Evolutionary conservation across 2,888 invertebrate genomes (phyloP).

Genomic region (Chalcis sispes): DNA sequence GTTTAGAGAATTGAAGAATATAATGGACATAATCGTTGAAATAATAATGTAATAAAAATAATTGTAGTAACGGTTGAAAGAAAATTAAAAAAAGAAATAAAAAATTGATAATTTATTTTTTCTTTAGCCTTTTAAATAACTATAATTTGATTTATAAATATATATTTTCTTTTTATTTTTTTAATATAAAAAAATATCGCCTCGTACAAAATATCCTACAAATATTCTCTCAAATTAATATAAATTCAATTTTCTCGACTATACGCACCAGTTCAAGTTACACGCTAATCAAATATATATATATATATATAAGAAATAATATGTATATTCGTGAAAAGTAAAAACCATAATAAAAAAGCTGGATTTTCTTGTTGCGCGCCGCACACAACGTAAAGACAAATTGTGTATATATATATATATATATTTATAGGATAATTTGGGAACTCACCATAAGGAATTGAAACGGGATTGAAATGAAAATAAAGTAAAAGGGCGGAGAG

Average conservation of each 20-base stretch:
- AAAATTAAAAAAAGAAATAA: conserved; percentile 14
- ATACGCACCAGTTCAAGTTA: conserved; percentile 20
- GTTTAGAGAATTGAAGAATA: conserved; percentile 35
- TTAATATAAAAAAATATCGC: conserved; percentile 1
- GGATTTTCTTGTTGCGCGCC: conserved; percentile 32
- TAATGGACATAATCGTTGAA: conserved; percentile 9
- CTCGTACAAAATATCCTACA: conserved; percentile 6
- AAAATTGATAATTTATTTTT: neutral
- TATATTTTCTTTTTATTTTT: neutral
- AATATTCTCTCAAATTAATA: neutral
- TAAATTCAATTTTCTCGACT: neutral
- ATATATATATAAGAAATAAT: conserved; percentile 3
- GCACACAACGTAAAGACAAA: conserved; percentile 33
- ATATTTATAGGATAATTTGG: conserved; percentile 14
- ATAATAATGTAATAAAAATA: conserved; percentile 16
- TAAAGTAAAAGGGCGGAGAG: neutral
- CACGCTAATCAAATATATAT: conserved; percentile 11
- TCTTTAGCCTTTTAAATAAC: neutral
- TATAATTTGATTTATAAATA: conserved; percentile 11
- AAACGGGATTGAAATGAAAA: conserved; percentile 30
- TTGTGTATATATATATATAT: conserved; percentile 20
- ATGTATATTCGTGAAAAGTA: conserved; percentile 7
- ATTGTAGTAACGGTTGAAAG: neutral
- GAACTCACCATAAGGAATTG: neutral
- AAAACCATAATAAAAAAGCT: conserved; percentile 39